A percentile compares a stretch with the other conserved stretches of the same genome.
These are phyloP conservation scores for Poeciliopsis retropinna DNA, from an alignment of 2,113 vertebrate genomes.

Conservation along the genomic window DNA sequence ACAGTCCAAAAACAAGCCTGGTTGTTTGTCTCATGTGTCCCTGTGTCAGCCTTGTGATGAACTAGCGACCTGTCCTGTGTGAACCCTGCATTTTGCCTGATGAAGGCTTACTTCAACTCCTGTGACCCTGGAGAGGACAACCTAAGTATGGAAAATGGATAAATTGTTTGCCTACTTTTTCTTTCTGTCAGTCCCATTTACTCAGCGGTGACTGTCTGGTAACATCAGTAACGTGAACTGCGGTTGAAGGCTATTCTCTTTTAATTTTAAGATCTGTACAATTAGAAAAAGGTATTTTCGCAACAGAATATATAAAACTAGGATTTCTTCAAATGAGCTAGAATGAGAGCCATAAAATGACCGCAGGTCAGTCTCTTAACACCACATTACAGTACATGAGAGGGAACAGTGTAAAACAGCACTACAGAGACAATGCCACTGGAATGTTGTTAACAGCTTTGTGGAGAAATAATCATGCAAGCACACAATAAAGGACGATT, in stretches of 20 bases:
- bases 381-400: not conserved
- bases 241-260: not conserved
- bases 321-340: not conserved
- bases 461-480: not conserved
- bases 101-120: not conserved
- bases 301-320: not conserved
- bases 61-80: not conserved
- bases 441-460: too few species aligned
- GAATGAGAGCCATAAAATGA: not conserved
- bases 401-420: not conserved
- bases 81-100: not conserved
- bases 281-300: not conserved
- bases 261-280: not conserved
- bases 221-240: too few species aligned
- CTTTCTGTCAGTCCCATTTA: not conserved
- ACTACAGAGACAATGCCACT: not conserved
- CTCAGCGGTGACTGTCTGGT: not conserved
- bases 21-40: not conserved
- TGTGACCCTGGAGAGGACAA: not conserved
- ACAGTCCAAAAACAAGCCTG: not conserved
- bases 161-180: not conserved
- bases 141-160: not conserved
- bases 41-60: not conserved
- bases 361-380: not conserved
- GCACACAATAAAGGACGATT: not conserved